Evolutionary conservation across 53 echinoderm and acorn worm species (phyloP).

Genomic region (Luidia sarsii): DNA sequence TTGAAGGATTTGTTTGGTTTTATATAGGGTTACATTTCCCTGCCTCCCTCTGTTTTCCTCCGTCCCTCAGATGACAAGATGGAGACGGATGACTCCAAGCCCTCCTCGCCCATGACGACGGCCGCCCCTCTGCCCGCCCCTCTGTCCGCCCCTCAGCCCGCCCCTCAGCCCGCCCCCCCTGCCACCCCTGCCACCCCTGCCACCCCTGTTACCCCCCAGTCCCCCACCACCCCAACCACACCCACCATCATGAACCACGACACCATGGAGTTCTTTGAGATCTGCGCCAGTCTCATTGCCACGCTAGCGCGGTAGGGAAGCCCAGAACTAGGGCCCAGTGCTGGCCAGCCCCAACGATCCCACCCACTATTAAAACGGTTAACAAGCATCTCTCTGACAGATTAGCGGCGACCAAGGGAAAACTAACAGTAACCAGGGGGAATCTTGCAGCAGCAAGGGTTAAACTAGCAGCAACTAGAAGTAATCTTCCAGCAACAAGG

Average conservation of each 20-base stretch:
- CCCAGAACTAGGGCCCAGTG: neutral
- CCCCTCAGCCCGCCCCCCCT: constrained; percentile 62
- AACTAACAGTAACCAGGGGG: too few species aligned
- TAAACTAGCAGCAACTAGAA: too few species aligned
- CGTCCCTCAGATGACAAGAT: constrained; percentile 84
- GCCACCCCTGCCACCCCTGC: constrained; percentile 52
- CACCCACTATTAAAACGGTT: neutral
- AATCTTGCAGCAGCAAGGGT: too few species aligned
- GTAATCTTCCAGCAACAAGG: too few species aligned
- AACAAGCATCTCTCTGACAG: neutral
- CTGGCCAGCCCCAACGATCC: neutral
- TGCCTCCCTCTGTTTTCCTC: too few species aligned
- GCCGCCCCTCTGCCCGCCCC: constrained; percentile 61
- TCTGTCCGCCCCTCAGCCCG: constrained; percentile 59
- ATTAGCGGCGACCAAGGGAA: neutral
- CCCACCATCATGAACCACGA: constrained; percentile 71
- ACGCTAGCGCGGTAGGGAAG: constrained; percentile 89
- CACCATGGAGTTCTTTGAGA: constrained; percentile 99
- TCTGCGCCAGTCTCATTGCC: constrained; percentile 96
- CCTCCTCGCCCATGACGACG: constrained; percentile 13
- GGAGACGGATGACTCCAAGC: constrained; percentile 67
- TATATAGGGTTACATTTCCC: too few species aligned
- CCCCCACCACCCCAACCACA: constrained; percentile 68
- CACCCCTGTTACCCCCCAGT: constrained; percentile 63
- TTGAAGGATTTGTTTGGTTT: too few species aligned